phyloP scores from a whole-genome alignment of 2,113 vertebrate species.

The Hydrolagus affinis region DNA sequence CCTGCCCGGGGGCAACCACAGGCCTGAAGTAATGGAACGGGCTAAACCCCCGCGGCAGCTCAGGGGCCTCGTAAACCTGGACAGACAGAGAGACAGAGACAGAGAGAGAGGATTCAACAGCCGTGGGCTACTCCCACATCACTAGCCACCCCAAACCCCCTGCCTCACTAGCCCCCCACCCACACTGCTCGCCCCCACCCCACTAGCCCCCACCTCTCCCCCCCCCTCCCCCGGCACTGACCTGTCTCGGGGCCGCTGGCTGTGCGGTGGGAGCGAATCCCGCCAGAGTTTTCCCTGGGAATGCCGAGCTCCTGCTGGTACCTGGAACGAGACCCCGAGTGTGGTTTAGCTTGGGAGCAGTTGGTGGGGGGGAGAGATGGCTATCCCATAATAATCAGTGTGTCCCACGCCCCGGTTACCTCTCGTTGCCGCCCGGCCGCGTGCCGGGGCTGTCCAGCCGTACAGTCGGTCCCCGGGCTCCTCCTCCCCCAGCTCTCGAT shows the following conservation, averaged over 20 bases:
- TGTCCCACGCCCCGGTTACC: too few relatives aligned
- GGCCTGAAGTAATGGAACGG: constrained; percentile 75
- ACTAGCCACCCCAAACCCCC: too few relatives aligned
- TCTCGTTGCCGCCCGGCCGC: constrained; percentile 46
- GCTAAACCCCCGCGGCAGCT: constrained; percentile 68
- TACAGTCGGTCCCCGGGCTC: constrained; percentile 85
- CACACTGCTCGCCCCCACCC: background rate
- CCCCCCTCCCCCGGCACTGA: constrained; percentile 40
- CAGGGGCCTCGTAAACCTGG: constrained; percentile 74
- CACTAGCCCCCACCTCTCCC: background rate
- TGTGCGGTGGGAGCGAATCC: constrained; percentile 65
- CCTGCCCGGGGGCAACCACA: constrained; percentile 45
- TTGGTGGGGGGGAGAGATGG: too few relatives aligned
- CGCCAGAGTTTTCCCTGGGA: constrained; percentile 66
- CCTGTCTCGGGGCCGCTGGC: constrained; percentile 48
- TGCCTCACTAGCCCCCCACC: too few relatives aligned
- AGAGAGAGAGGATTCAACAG: background rate
- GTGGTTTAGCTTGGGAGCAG: too few relatives aligned
- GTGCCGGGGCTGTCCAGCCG: constrained; percentile 89
- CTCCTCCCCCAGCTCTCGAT: constrained; percentile 71
- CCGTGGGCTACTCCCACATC: too few relatives aligned
- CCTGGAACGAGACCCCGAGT: background rate
- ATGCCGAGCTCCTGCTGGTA: constrained; percentile 37
- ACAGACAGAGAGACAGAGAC: background rate
- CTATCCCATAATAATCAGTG: too few relatives aligned